These are phyloP conservation scores for Drosophila lutescens DNA, from an alignment of 2,888 invertebrate genomes.

Conservation along the genomic window DNA sequence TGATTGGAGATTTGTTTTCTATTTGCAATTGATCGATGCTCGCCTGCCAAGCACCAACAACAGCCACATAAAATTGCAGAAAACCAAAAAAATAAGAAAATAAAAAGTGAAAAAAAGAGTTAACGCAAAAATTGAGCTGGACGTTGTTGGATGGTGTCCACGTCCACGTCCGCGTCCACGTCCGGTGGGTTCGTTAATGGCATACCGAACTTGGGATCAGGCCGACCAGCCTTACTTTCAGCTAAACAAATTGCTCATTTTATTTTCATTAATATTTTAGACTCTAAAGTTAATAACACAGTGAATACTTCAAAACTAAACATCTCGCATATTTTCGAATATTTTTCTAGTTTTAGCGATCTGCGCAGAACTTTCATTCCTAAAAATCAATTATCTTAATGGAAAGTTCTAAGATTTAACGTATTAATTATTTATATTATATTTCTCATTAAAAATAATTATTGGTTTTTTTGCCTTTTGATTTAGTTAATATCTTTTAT, in stretches of 20 bases:
- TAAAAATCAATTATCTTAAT: too few species aligned
- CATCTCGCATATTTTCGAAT: too few species aligned
- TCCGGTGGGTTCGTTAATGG: conserved; percentile 28
- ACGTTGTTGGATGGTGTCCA: conserved; percentile 11
- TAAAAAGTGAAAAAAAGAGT: neutral
- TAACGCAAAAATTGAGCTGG: conserved; percentile 53
- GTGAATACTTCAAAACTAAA: too few species aligned
- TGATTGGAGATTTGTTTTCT: conserved; percentile 77
- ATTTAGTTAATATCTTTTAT: too few species aligned
- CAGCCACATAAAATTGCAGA: conserved; percentile 18
- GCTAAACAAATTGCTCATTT: neutral
- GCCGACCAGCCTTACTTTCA: conserved; percentile 2
- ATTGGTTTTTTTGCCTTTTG: too few species aligned
- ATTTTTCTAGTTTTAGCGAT: too few species aligned
- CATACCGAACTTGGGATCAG: conserved; percentile 29
- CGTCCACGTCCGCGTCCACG: conserved; percentile 3
- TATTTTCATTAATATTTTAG: neutral
- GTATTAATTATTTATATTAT: too few species aligned
- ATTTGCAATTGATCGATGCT: conserved; percentile 74
- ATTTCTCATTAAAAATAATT: too few species aligned
- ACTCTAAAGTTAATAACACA: too few species aligned
- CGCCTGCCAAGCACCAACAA: conserved; percentile 40
- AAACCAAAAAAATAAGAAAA: neutral
- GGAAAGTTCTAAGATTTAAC: too few species aligned
- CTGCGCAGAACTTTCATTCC: too few species aligned